Evolutionary conservation across 2,888 invertebrate genomes (phyloP).

Genomic region (Drosophila anomalata): DNA sequence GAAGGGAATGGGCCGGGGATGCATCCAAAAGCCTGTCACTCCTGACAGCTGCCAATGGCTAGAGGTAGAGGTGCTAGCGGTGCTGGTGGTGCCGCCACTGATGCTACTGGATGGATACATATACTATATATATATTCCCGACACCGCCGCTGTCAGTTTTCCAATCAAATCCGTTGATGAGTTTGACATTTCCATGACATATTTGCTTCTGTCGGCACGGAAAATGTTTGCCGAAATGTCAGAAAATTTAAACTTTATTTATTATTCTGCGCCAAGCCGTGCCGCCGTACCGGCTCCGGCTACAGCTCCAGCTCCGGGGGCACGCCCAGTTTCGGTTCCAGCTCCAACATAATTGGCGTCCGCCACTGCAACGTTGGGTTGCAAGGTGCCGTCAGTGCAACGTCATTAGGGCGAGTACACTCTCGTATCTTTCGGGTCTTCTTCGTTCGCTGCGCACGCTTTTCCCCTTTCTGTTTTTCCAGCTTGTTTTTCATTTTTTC

Average conservation of each 20-base stretch:
- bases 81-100: constrained; percentile 18
- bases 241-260: constrained; percentile 76
- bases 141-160: constrained; percentile 63
- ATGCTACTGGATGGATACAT: constrained; percentile 8
- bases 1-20: background rate
- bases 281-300: constrained; percentile 36
- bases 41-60: constrained; percentile 41
- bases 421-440: constrained; percentile 30
- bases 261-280: constrained; percentile 70
- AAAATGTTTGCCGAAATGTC: constrained; percentile 79
- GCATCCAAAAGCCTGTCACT: constrained; percentile 40
- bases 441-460: constrained; percentile 61
- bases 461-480: constrained; percentile 52
- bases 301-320: constrained; percentile 16
- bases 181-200: constrained; percentile 79
- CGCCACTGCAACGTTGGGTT: constrained; percentile 26
- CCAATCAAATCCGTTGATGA: constrained; percentile 73
- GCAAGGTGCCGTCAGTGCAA: constrained; percentile 28
- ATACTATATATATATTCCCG: constrained; percentile 8
- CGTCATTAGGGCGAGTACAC: constrained; percentile 46
- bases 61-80: constrained; percentile 6
- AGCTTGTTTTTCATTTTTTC: constrained; percentile 38
- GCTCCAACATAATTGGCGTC: constrained; percentile 71
- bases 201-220: constrained; percentile 72
- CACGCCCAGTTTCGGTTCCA: constrained; percentile 57